A percentile compares a stretch with the other conserved stretches of the same genome.
Conservation (phyloP, 2,888 invertebrate genomes). For the Heteromurus nitidus region DNA sequence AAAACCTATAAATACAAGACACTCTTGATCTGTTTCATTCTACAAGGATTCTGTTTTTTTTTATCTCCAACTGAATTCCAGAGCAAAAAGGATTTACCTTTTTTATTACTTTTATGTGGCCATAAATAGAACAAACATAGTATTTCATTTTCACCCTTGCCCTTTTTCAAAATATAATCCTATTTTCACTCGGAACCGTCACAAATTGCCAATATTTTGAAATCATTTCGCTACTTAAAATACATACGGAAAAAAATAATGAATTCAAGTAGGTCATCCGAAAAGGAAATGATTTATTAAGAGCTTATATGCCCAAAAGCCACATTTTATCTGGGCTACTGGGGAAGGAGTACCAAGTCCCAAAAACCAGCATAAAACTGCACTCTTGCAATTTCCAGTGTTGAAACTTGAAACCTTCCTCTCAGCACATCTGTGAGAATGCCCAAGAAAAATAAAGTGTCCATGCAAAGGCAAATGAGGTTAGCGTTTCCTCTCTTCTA, state of each 20-base stretch:
- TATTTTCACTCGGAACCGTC: conserved; percentile 13
- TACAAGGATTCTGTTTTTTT: conserved; percentile 13
- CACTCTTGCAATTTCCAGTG: too few species aligned
- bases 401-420: too few species aligned
- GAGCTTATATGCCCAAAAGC: neutral
- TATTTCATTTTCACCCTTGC: neutral
- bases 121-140: neutral
- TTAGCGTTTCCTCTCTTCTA: conserved; percentile 42
- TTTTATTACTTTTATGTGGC: neutral
- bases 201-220: conserved; percentile 49
- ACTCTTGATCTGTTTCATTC: neutral
- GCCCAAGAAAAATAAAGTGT: too few species aligned
- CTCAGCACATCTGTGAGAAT: too few species aligned
- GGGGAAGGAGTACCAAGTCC: too few species aligned
- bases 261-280: too few species aligned
- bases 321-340: too few species aligned
- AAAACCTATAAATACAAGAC: conserved; percentile 46
- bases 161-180: neutral
- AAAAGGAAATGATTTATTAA: neutral
- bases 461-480: conserved; percentile 10
- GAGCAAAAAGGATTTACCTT: too few species aligned
- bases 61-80: neutral
- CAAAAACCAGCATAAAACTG: too few species aligned
- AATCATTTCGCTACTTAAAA: too few species aligned
- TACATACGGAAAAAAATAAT: too few species aligned